A percentile compares a stretch with the other conserved stretches of the same genome.
phyloP scores from a whole-genome alignment of 1,140 invertebrate genomes.

The Drosophila subpulchrella region DNA sequence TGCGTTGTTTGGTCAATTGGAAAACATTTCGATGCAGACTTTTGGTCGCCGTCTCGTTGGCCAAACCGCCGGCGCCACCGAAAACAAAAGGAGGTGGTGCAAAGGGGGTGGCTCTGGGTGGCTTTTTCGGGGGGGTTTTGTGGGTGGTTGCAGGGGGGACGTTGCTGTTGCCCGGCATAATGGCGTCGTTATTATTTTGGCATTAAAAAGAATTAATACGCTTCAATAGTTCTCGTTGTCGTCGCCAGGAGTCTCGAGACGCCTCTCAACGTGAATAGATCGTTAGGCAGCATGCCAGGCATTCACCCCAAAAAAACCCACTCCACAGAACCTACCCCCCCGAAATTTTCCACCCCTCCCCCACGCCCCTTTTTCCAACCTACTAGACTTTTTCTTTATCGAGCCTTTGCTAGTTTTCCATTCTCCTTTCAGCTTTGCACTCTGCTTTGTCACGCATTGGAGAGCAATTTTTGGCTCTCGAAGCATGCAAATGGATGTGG shows the following conservation, averaged over 20 bases:
- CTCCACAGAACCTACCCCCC: not conserved
- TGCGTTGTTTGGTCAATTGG: constrained; percentile 80
- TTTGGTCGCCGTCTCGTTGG: constrained; percentile 61
- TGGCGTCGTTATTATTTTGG: constrained; percentile 82
- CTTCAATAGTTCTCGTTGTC: constrained; percentile 73
- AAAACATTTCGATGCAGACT: constrained; percentile 82
- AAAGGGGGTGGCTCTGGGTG: not conserved
- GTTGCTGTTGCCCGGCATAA: constrained; percentile 66
- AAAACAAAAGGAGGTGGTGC: constrained; percentile 10
- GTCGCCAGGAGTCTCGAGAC: constrained; percentile 52
- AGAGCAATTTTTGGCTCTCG: constrained; percentile 64
- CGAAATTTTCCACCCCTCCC: not conserved
- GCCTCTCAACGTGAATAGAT: constrained; percentile 77
- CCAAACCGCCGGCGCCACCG: constrained; percentile 39
- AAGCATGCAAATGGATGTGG: constrained; percentile 48
- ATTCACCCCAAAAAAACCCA: constrained; percentile 20
- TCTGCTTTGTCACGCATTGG: constrained; percentile 74
- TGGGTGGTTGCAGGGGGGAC: not conserved
- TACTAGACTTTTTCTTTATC: constrained; percentile 36
- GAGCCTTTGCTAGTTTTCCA: constrained; percentile 53
- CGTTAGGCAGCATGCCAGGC: constrained; percentile 74
- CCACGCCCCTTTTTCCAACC: too few relatives aligned
- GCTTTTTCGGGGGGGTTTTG: constrained; percentile 4
- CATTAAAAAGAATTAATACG: constrained; percentile 84
- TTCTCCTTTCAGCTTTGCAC: constrained; percentile 48